Base-by-base conservation (phyloP, 2,888 invertebrate species). In the Scaptomyza parva region DNA sequence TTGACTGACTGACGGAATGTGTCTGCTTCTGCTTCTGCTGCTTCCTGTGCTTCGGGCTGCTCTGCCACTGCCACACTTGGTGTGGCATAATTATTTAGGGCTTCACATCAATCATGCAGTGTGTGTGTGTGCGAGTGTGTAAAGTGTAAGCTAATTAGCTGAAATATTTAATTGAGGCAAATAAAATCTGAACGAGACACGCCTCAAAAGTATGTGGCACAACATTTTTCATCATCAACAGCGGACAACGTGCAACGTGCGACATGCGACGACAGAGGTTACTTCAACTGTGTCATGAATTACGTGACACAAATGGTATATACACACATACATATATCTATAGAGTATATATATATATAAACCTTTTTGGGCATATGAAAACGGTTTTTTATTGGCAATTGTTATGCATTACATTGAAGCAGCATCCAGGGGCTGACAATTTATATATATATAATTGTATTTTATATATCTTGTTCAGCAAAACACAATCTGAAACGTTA, bases 111-210 rank as follows among this genome's bases (percentile, higher is more conserved):
- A 81, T 85, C 78, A 81, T 60, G 60, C 39, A 17, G 43, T 43
- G 37, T 35, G 20, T 59, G 55, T 20, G 20, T 44, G 52, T 28
- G 54, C 40, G 53, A 62, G 51, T 40, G 55, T 43, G 80, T 33
- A 59, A 86, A 86, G 86, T 84, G 85, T 77, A 45, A 64, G 86
- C 86, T 82, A 85, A 83, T 83, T 87, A 85, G 82, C 82, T 76
- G 52, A 76, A 87, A 87, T 73, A 82, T 85, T 81, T 81, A 85
- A 87, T 85, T 78, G 70, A 57, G 54, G 75, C 72, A 75, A 78
- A 82, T 75, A 81, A 86, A 87, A 87, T 81, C 85, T 70, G 62
- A 53, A 33, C 58, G 48, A 18, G 30, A n/a, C 47, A 9, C 47
- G 68, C 58, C 65, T 50, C 48, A 61, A 61, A 79, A 76, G 61